phyloP scores from a whole-genome alignment of 1,140 invertebrate genomes.

The Teleopsis dalmanni region DNA sequence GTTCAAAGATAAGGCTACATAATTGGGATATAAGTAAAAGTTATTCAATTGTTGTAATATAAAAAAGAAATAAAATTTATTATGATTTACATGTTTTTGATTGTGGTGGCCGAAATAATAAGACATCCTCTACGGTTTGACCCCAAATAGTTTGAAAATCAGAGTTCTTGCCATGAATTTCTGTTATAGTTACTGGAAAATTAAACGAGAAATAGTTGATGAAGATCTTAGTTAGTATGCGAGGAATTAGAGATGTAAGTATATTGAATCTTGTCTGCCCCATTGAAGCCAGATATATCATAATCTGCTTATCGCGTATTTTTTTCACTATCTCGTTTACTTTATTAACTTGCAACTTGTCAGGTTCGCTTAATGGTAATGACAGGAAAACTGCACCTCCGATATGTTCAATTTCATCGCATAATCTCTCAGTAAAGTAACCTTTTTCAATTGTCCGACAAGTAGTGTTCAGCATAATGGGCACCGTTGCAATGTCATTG shows the following conservation, averaged over 20 bases:
- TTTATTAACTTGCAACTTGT: constrained; percentile 29
- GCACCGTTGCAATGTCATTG: constrained; percentile 19
- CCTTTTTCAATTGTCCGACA: constrained; percentile 44
- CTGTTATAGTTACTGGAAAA: constrained; percentile 64
- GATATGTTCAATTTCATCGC: constrained; percentile 29
- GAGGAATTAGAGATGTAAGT: constrained; percentile 59
- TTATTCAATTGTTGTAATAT: not conserved
- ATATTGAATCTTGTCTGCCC: constrained; percentile 60
- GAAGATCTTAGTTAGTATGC: constrained; percentile 56
- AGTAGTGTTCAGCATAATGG: constrained; percentile 43
- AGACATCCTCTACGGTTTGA: constrained; percentile 55
- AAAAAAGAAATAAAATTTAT: not conserved
- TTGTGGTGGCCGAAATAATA: constrained; percentile 74
- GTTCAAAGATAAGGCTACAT: constrained; percentile 64
- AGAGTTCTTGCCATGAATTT: constrained; percentile 49
- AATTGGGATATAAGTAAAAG: not conserved
- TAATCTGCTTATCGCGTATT: constrained; percentile 55
- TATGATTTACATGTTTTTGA: constrained; percentile 64
- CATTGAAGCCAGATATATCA: constrained; percentile 60
- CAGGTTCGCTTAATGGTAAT: constrained; percentile 43
- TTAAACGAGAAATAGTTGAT: constrained; percentile 63
- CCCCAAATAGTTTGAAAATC: constrained; percentile 54
- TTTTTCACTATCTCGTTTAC: constrained; percentile 54
- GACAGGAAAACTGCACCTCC: constrained; percentile 46
- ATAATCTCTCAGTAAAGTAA: constrained; percentile 31